Evolutionary conservation across 2,797 vertebrate genomes (phyloP), one percentile per base, ranked within the genome.

Genomic region (Novumbra hubbsi): DNA sequence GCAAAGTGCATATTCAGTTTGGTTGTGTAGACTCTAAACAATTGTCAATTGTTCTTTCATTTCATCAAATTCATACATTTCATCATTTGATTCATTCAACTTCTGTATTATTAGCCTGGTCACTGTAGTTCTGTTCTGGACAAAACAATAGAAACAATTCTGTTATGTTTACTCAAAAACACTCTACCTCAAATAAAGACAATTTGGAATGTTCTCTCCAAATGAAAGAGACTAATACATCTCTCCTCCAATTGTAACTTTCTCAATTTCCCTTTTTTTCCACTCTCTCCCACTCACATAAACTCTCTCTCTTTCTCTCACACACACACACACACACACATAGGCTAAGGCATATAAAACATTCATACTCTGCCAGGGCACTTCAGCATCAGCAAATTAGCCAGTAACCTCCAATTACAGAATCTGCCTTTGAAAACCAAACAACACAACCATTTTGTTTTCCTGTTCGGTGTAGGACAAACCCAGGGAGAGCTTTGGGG

Each of bases 401-500:
- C 45, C 5, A 27, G 55, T 60, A 27, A 11, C 60, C 0, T 71
- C 76, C 70, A 70, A 0, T 78, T 82, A 80, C n/a, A 27, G 63
- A 67, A 19, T 16, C 30, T 17, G 6, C 0, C 27, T 15, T 64
- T 64, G 28, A 32, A 30, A 30, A 30, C 63, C 2, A 65, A 32
- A 17, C 63, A 80, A 77, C 38, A 34, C 38, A 32, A 2, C n/a
- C 3, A 14, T 73, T 30, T 68, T 69, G 66, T n/a, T 52, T 62
- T 24, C 11, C 19, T 73, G 49, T 21, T 14, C 48, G 27, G 19
- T 45, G 45, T 45, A 70, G 73, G 78, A 76, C 74, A 71, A 75
- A 83, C 74, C 68, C 19, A 50, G 69, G 55, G 49, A 27, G 52
- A 19, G 30, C 5, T 27, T 30, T 14, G 3, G 21, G 2, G 0